phyloP scores from a whole-genome alignment of 2,113 vertebrate species.

The Anoplopoma fimbria region DNA sequence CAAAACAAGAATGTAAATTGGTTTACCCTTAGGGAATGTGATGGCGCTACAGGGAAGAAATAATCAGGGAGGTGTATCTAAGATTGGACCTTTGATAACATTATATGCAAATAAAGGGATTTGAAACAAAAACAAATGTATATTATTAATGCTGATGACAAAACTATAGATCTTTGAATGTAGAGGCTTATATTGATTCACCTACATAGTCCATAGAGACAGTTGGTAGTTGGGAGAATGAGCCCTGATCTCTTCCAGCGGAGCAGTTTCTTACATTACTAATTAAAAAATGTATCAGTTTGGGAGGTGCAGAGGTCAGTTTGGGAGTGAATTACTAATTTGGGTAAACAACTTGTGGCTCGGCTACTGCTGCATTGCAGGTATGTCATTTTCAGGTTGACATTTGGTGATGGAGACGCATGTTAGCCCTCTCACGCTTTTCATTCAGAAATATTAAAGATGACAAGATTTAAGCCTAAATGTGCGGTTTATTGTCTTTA shows the following conservation, averaged over 20 bases:
- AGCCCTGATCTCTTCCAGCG: conserved; percentile 16
- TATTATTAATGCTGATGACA: not conserved
- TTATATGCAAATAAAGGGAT: conserved; percentile 31
- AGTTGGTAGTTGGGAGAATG: not conserved
- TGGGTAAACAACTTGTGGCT: conserved; percentile 41
- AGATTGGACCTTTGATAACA: conserved; percentile 29
- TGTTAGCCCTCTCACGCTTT: not conserved
- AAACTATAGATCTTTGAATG: not conserved
- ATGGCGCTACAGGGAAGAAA: conserved; percentile 72
- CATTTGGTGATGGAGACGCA: conserved; percentile 13
- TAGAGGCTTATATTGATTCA: not conserved
- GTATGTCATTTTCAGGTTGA: conserved; percentile 12
- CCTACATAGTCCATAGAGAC: not conserved
- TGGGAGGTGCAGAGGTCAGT: conserved; percentile 42
- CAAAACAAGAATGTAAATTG: conserved; percentile 90
- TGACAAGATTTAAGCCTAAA: not conserved
- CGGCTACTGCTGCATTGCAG: conserved; percentile 8
- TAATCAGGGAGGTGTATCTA: conserved; percentile 52
- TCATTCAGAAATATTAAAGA: conserved; percentile 1
- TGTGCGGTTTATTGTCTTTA: not conserved
- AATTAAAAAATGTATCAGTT: conserved; percentile 42
- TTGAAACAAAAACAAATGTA: conserved; percentile 14
- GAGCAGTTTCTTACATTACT: conserved; percentile 27
- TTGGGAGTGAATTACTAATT: conserved; percentile 54
- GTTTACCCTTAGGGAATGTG: conserved; percentile 84